Conservation (phyloP, 2,113 vertebrate species). For the Oriolus oriolus region DNA sequence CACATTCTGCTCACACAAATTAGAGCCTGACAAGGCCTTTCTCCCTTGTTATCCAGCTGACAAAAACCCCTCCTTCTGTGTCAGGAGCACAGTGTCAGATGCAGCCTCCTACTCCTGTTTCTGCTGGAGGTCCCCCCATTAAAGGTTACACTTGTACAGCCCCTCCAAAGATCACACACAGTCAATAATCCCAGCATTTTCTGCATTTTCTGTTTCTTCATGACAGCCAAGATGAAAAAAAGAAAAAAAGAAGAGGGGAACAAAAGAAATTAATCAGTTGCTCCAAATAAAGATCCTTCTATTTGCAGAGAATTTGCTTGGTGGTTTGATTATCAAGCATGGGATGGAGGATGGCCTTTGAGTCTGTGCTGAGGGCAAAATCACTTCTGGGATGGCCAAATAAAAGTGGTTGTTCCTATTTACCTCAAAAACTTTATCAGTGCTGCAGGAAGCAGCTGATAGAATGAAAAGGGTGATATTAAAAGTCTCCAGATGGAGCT, state of each 20-base stretch:
- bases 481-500: slow-evolving; percentile 23
- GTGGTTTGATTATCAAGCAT: background rate
- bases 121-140: background rate
- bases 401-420: background rate
- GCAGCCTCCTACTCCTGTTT: background rate
- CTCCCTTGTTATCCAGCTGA: background rate
- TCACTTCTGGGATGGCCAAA: background rate
- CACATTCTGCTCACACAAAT: slow-evolving; percentile 40
- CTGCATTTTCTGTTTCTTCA: background rate
- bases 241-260: background rate
- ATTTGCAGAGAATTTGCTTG: background rate
- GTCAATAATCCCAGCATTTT: background rate
- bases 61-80: background rate
- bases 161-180: background rate
- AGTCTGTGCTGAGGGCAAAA: background rate
- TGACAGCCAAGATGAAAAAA: background rate
- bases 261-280: background rate
- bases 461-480: background rate
- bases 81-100: background rate
- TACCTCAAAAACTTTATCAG: background rate
- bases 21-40: slow-evolving; percentile 1
- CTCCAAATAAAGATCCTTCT: background rate
- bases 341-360: background rate
- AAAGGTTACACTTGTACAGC: background rate
- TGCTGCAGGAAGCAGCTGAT: background rate